Base-by-base conservation (phyloP, 2,888 invertebrate species). In the Lasioglossum vierecki region DNA sequence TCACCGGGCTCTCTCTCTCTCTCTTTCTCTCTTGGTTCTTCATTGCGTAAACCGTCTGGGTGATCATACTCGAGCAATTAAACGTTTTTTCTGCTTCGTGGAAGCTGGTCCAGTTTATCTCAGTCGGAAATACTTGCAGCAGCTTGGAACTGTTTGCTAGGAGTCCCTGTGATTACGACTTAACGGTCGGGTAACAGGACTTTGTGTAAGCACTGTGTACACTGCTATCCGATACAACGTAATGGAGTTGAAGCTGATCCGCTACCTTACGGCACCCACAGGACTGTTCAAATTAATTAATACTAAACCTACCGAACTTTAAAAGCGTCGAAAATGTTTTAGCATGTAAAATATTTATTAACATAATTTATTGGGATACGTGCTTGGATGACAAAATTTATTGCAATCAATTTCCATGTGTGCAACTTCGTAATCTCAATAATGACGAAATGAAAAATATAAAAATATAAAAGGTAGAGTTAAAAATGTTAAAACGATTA, bases 31-130 rank as follows among this genome's bases (percentile, higher is more conserved):
- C 22, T 22, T 2, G 49, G 39, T 41, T 11, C 9, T 35, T 11
- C 41, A 8, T 84, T 84, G 77, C 83, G 77, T 18, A 74, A 82
- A 84, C 71, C 63, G 77, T 73, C 70, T 41, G 78, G n/a, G 70
- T 82, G 74, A 82, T 82, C 77, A 46, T 30, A 39, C 41, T 9
- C 15, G 49, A 26, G 18, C n/a, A 79, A 83, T 83, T 66, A 72
- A 76, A 49, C 53, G 49, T 72, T 49, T 44, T 46, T 18, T 53
- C 30, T 30, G n/a, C 35, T 22, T 49, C 26, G 13, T 5, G 22
- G 39, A 35, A 39, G 9, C 11, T 4, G 68, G 39, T 22, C 68
- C 35, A 68, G 22, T 30, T 73, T 22, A 39, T 66, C 39, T 49
- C 39, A 49, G 75, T 26, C 44, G 46, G 75, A 53, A 76, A 80